Evolutionary conservation across 2,113 vertebrate species (phyloP), one percentile per base, ranked within the genome.

Genomic region (Dasyornis broadbenti): DNA sequence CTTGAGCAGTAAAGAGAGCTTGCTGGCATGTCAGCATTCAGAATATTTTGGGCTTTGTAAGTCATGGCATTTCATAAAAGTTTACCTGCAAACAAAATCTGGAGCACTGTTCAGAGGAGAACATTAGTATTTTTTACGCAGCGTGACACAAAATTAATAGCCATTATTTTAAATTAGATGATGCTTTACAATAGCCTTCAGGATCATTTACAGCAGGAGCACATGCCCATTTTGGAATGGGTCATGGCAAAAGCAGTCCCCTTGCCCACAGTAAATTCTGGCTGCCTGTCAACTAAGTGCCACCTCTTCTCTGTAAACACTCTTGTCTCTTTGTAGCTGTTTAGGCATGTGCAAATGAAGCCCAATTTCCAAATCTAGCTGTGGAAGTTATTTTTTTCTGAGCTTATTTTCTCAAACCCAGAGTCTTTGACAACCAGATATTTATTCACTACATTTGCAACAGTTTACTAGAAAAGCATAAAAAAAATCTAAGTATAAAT

Each of bases 391-490:
- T 28, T 66, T 90, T 89, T 87, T 69, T 65, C 40, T 75, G 80
- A 39, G 63, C 65, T 82, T 78, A 66, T 79, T 90, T 95, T 82
- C 81, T 95, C 69, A 76, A 42, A 82, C 57, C 49, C 63, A 61
- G 60, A 35, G 54, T 42, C 92, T 83, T 75, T 85, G 70, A 89
- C 70, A 94, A 79, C 15, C 54, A 86, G 50, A 68, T 93, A 96
- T 97, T 96, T 98, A 98, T 98, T 97, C 69, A 24, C 82, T 94
- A 94, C 45, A 50, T 92, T 90, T 94, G 85, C 81, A 94, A 86
- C 70, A 76, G 56, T 90, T 96, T 61, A 78, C 96, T 97, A 96
- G 86, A 97, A 97, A 97, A 92, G 84, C 96, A 85, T 37, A 0
- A 17, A 69, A 94, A 96, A 85, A 66, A 45, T 12, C n/a, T 83